These are phyloP conservation scores for Dascillus cervinus DNA, from an alignment of 2,888 invertebrate species.

Conservation along the genomic window DNA sequence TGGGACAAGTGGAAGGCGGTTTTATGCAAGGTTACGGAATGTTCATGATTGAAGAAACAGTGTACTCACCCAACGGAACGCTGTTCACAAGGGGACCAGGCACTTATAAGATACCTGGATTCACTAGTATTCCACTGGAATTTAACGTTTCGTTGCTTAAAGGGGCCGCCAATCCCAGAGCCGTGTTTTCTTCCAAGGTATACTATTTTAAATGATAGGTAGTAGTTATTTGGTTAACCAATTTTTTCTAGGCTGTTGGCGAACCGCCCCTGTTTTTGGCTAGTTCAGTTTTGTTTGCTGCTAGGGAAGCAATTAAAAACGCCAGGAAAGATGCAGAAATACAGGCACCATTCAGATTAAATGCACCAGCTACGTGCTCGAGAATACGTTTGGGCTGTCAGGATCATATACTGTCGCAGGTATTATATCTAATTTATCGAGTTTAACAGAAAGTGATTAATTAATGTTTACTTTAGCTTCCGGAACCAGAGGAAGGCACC, in stretches of 20 bases:
- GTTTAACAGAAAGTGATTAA: background rate
- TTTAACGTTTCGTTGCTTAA: conserved; percentile 90
- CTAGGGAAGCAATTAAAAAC: conserved; percentile 76
- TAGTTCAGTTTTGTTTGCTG: conserved; percentile 81
- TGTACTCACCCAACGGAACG: conserved; percentile 77
- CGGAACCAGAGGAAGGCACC: conserved; percentile 46
- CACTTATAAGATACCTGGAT: conserved; percentile 89
- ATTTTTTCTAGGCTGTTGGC: conserved; percentile 75
- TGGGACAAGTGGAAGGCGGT: conserved; percentile 93
- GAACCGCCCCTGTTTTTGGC: conserved; percentile 93
- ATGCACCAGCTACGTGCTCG: conserved; percentile 84
- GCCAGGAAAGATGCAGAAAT: conserved; percentile 66
- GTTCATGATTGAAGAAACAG: conserved; percentile 83
- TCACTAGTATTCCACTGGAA: conserved; percentile 82
- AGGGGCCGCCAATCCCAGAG: conserved; percentile 80
- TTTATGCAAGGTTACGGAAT: conserved; percentile 93
- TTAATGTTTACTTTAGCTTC: conserved; percentile 44
- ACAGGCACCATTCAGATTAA: conserved; percentile 52
- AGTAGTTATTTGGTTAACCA: background rate
- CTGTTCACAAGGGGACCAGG: conserved; percentile 85
- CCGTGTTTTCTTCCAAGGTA: conserved; percentile 94
- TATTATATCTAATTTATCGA: conserved; percentile 35
- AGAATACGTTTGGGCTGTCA: conserved; percentile 84
- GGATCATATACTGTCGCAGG: conserved; percentile 74
- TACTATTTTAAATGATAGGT: background rate